Evolutionary conservation across 2,888 invertebrate genomes (phyloP), one percentile per base, ranked within the genome.

Genomic region (Pristionchus maxplancki): DNA sequence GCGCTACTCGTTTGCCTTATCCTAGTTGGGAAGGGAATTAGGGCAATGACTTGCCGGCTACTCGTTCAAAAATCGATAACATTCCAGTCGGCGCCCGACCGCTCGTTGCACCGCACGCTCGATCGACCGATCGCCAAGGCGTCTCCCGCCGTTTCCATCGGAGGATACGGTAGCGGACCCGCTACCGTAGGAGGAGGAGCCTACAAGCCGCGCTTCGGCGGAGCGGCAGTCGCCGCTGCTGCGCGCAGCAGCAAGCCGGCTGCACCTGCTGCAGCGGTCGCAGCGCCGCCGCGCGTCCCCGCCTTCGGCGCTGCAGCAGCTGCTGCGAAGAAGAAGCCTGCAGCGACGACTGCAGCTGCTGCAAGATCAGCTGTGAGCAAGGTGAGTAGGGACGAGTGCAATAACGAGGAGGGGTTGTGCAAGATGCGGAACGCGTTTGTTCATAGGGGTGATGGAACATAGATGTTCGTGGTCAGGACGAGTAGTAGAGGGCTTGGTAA

Each of bases 91-190:
- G 44, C 78, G n/a, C 24, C 34, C 20, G 78, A 78, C 40, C 44
- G n/a, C 78, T 34, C 44, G 48, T 48, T 78, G 44, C 78, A 78
- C 78, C 78, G 78, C 28, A 78, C 78, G 44, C 37, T 78, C 78
- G 44, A 78, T 78, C 37, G 37, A 11, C 44, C 78, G 44, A 78
- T 78, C 78, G 78, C 78, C n/a, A 78, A 78, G 78, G 78, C 74
- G 74, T 37, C 78, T 78, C 44, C 78, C 78, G 78, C 78, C 78
- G 24, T 48, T n/a, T n/a, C 78, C 17, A 1, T n/a, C 11, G 48
- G 48, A 44, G 78, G 78, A 78, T 78, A 78, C 78, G 78, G 78
- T 78, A 78, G 44, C 78, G 44, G 58, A n/a, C 58, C 58, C 58
- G 58, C n/a, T 58, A 58, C 78, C 44, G 78, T 28, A 8, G 78